Conservation (phyloP, 2,888 invertebrate genomes). For the Alloscopus bannaensis region DNA sequence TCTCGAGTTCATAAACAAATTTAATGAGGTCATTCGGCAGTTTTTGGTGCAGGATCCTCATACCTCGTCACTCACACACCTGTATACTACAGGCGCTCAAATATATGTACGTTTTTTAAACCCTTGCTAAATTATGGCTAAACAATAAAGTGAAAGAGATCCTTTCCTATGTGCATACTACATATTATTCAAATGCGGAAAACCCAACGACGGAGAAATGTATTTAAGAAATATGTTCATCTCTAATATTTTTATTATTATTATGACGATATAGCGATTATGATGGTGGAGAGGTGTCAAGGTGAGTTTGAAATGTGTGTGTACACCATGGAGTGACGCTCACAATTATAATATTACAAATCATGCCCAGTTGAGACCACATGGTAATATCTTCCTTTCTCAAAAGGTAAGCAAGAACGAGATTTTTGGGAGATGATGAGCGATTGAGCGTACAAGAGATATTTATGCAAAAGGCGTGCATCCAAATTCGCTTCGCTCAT, state of each 20-base stretch:
- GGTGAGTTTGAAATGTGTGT: conserved; percentile 12
- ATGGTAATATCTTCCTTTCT: no score
- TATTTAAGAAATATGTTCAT: no score
- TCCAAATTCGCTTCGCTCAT: neutral
- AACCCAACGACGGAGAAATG: no score
- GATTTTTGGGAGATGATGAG: neutral
- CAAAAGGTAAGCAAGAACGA: conserved; percentile 11
- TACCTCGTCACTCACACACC: neutral
- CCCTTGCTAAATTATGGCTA: no score
- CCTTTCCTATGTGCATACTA: no score
- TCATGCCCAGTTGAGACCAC: neutral
- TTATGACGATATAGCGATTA: no score
- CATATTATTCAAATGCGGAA: no score
- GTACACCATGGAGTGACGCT: neutral
- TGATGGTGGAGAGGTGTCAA: conserved; percentile 5
- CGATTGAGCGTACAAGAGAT: neutral
- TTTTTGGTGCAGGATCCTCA: conserved; percentile 59
- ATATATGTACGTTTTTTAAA: no score
- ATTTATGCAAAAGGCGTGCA: conserved; percentile 13
- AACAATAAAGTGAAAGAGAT: no score
- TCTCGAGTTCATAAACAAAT: conserved; percentile 59
- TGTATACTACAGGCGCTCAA: conserved; percentile 1
- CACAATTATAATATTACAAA: conserved; percentile 9
- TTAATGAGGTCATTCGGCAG: conserved; percentile 61
- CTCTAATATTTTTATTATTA: no score